Evolutionary conservation across 2,797 vertebrate genomes (phyloP), one percentile per base, ranked within the genome.

Genomic region (Pogonophryne albipinna): DNA sequence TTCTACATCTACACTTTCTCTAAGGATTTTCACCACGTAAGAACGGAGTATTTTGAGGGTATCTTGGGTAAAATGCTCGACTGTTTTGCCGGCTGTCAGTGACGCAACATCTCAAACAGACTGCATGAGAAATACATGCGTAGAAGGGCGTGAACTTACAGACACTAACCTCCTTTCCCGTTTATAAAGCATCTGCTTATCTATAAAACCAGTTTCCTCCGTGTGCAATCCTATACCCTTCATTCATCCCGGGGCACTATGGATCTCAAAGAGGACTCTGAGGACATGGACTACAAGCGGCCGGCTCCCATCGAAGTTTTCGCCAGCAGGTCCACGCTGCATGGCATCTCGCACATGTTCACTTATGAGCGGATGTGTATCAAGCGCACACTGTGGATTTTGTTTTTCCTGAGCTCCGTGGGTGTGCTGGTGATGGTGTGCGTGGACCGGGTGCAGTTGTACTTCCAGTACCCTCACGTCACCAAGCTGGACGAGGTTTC

Each of bases 341-440:
- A 99, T 13, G 98, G 98, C 94, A 96, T 99, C 94, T 96, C 97
- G 59, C 98, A 99, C 95, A 98, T 99, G 96, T 99, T 99, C 95
- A 97, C 96, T 0, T 98, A 98, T 42, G 97, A 98, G 90, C 96
- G 97, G 76, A 94, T 98, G 74, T 97, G 95, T 55, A 91, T 98
- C 83, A 97, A 97, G 94, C 96, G 98, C 86, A 95, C 92, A 83
- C 87, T 99, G 86, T 99, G 98, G 98, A 96, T 97, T 1, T 85
- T 98, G 31, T 98, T 97, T 84, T 99, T 99, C 94, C 81, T 99
- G 92, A 95, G 97, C 74, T 99, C 98, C 0, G 77, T 99, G 83
- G 95, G 96, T 0, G 93, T 98, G 84, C 95, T 99, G 78, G 91
- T 97, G 86, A 93, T 96, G 27, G 97, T 98, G 87, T 99, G 97